phyloP scores from a whole-genome alignment of 2,113 vertebrate genomes.

The Bujurquina vittata region DNA sequence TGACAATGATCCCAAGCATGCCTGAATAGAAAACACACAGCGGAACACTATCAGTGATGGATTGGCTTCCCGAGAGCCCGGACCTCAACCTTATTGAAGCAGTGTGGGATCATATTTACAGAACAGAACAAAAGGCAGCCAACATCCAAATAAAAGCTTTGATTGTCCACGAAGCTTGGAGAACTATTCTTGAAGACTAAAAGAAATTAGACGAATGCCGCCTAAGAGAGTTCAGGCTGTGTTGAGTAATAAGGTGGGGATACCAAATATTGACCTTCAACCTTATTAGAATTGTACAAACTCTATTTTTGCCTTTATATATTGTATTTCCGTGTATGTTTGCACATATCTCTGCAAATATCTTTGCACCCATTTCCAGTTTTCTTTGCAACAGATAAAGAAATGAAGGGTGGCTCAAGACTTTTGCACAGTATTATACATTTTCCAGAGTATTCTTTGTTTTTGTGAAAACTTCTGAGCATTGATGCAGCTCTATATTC shows the following conservation, averaged over 20 bases:
- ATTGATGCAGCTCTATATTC: neutral
- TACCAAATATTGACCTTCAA: too few species aligned
- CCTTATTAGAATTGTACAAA: neutral
- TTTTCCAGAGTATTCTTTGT: too few species aligned
- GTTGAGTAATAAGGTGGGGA: neutral
- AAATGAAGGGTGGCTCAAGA: neutral
- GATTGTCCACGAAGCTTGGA: neutral
- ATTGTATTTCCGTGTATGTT: neutral
- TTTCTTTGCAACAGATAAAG: neutral
- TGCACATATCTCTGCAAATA: too few species aligned
- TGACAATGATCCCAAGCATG: neutral
- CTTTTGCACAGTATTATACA: neutral
- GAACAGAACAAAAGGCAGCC: neutral
- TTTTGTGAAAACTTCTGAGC: neutral
- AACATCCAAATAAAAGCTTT: neutral
- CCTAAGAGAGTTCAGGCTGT: neutral
- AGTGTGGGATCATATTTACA: neutral
- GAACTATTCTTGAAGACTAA: neutral
- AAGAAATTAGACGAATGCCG: too few species aligned
- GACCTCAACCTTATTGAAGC: neutral
- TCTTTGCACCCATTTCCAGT: neutral
- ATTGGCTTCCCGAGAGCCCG: neutral
- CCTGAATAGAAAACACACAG: neutral
- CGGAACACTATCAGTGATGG: neutral
- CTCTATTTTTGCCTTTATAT: neutral